Base-by-base conservation (phyloP, 2,113 vertebrate genomes). In the Pluvianellus socialis region DNA sequence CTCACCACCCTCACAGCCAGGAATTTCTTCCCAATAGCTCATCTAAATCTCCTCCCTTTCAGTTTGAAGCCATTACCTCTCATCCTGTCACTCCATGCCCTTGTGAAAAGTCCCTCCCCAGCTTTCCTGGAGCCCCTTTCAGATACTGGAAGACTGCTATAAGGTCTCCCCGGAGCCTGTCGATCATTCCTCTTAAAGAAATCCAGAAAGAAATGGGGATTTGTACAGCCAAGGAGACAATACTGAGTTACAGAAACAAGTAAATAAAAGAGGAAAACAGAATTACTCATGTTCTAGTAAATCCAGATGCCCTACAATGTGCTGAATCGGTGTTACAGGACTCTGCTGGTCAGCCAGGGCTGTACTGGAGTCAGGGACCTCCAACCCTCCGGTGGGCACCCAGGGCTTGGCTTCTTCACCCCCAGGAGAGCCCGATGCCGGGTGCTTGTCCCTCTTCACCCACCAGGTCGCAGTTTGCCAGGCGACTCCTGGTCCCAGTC, bases 351-450 rank as follows among this genome's bases (percentile, higher is more conserved):
- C 70, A 88, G 14, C 55, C 44, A 72, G 26, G 42, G 58, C 59
- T 45, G 9, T 10, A 1, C 23, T 0, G 1, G 52, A 20, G 13
- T 16, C 45, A 26, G 12, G 21, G 38, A 73, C 56, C 7, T 50
- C 23, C 2, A 1, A 1, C 33, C 10, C 30, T 68, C 18, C 72
- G 40, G 56, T 4, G 4, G 42, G 45, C 30, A 58, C 15, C 12
- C 20, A 40, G 20, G 17, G 32, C 24, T 79, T 75, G 45, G 19
- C 23, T 91, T 23, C 23, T 50, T 56, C 33, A 28, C 3, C 17
- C 32, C 21, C 1, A 2, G 40, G 18, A 40, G 38, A 38, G 6
- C 24, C 28, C 3, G 0, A 16, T 30, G 22, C 7, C 32, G 27
- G 26, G 17, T 14, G 19, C 20, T 40, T 2, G 0, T 26, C 56